Evolutionary conservation across 2,888 invertebrate species (phyloP).

Genomic region (Meta bourneti): DNA sequence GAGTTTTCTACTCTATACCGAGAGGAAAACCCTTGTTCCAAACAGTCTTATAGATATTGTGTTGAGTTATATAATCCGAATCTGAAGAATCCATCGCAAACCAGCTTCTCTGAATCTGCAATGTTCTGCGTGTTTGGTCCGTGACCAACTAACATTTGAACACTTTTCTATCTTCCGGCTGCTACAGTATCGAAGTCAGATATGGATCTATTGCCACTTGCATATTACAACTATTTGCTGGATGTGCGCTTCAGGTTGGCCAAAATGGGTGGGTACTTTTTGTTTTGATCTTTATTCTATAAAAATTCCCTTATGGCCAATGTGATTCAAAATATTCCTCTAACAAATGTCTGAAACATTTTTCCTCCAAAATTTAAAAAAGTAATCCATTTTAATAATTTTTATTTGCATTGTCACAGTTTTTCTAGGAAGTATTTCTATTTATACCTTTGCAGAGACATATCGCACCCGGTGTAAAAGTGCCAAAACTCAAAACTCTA

Average conservation of each 20-base stretch:
- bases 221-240: slow-evolving; percentile 78
- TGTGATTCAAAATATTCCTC: not conserved
- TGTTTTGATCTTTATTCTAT: not conserved
- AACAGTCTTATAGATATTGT: too few species aligned
- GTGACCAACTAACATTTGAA: not conserved
- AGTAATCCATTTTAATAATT: too few species aligned
- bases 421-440: too few species aligned
- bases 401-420: too few species aligned
- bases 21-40: too few species aligned
- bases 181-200: not conserved
- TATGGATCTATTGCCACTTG: slow-evolving; percentile 78
- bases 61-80: not conserved
- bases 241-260: slow-evolving; percentile 78
- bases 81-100: not conserved
- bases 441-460: too few species aligned
- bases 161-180: not conserved
- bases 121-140: not conserved
- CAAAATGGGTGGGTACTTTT: slow-evolving; percentile 77
- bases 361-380: too few species aligned
- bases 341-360: too few species aligned
- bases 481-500: too few species aligned
- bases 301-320: not conserved
- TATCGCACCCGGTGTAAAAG: too few species aligned
- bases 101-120: not conserved
- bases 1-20: too few species aligned